phyloP scores from a whole-genome alignment of 2,888 invertebrate genomes.

The Ecliptopera silaceata region DNA sequence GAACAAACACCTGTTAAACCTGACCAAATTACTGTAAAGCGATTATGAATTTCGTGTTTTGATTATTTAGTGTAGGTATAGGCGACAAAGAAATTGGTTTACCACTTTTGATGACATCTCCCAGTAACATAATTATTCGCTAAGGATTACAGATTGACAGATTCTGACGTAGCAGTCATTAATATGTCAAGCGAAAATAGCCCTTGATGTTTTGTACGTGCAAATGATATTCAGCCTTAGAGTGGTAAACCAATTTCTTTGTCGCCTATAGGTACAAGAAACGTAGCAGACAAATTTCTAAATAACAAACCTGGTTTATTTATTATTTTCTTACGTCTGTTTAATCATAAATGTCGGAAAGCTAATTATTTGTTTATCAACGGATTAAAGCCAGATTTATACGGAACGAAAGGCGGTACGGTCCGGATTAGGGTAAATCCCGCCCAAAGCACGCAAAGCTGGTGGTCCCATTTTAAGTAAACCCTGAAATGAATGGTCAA shows the following conservation, averaged over 20 bases:
- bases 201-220: too few relatives aligned
- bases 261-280: too few relatives aligned
- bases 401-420: constrained; percentile 24
- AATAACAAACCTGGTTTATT: too few relatives aligned
- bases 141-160: too few relatives aligned
- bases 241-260: too few relatives aligned
- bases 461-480: constrained; percentile 26
- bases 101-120: too few relatives aligned
- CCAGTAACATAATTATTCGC: too few relatives aligned
- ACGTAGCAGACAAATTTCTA: neutral
- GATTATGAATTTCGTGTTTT: neutral
- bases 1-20: constrained; percentile 24
- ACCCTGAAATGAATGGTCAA: constrained; percentile 16
- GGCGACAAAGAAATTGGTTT: too few relatives aligned
- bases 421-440: constrained; percentile 31
- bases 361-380: constrained; percentile 26
- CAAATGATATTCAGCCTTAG: too few relatives aligned
- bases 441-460: constrained; percentile 30
- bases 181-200: too few relatives aligned
- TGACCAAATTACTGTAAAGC: neutral
- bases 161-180: too few relatives aligned
- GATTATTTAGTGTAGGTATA: neutral
- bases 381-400: constrained; percentile 29
- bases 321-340: neutral
- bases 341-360: neutral